Evolutionary conservation across 2,888 invertebrate genomes (phyloP), one percentile per base, ranked within the genome.

Genomic region (Chloromyia formosa): DNA sequence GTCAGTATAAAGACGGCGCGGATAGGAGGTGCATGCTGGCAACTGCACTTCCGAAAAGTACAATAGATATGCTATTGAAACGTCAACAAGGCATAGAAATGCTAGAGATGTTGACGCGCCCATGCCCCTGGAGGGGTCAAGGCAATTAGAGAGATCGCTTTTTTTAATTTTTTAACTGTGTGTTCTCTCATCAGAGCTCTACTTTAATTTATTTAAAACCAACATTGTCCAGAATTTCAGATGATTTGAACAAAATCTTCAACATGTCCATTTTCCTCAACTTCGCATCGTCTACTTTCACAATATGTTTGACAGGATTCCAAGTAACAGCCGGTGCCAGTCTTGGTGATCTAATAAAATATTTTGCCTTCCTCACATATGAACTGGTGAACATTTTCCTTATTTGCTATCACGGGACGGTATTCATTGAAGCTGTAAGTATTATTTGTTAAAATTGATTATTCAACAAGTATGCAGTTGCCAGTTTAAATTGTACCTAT

Each of bases 271-370:
- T 68, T 45, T 35, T 68, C 12, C 49, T 53, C 49, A 68, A 68
- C 42, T 68, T 68, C 16, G 10, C 49, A 10, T 42, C 68, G 12
- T 68, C 68, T 1, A 35, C 40, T 2, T 10, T 42, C 3, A 49
- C 35, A n/a, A 53, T 68, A 5, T 68, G 68, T 20, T 49, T 68
- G 12, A 23, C 53, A 7, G 68, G 68, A 3, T 68, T 68, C 22
- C 68, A 68, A 49, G 68, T 68, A 14, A 22, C 68, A 7, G 68
- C 68, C 22, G 68, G 68, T 18, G 53, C 42, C 10, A 68, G 49
- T 16, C 10, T 1, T 22, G 23, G 22, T 1, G 53, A 68, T 20
- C 12, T 68, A 22, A 16, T 68, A 9, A 68, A 68, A 68, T 68
- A 53, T 53, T 16, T 68, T 7, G 14, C 35, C 10, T 68, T 68